These are phyloP conservation scores for Ornithoptera alexandrae DNA, from an alignment of 2,888 invertebrate genomes.

Conservation along the genomic window DNA sequence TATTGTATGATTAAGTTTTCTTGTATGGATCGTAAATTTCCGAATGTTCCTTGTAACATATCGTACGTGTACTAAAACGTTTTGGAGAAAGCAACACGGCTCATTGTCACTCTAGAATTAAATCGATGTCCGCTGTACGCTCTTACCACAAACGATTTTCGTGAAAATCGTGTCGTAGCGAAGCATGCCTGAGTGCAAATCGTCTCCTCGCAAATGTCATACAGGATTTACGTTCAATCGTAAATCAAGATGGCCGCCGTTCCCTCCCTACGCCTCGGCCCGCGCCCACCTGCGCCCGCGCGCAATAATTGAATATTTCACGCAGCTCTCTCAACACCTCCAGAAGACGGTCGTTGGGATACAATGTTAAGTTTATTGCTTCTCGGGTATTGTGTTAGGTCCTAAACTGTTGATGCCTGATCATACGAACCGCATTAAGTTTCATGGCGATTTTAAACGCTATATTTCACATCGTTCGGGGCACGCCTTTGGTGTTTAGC, in stretches of 20 bases:
- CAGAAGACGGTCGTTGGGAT: constrained; percentile 56
- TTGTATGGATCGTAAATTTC: background rate
- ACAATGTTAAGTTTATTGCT: constrained; percentile 76
- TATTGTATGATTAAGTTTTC: background rate
- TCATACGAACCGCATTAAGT: constrained; percentile 73
- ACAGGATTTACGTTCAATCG: constrained; percentile 73
- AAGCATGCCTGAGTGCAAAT: constrained; percentile 49
- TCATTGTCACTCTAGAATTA: constrained; percentile 1
- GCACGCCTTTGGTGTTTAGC: constrained; percentile 66
- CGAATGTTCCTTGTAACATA: background rate
- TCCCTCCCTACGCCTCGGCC: constrained; percentile 45
- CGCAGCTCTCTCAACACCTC: constrained; percentile 77
- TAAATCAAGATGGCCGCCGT: constrained; percentile 77
- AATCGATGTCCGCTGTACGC: constrained; percentile 6
- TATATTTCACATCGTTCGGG: constrained; percentile 74
- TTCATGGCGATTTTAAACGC: constrained; percentile 76
- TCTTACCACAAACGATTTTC: constrained; percentile 55
- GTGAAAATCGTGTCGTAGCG: constrained; percentile 62
- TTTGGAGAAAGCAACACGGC: constrained; percentile 9
- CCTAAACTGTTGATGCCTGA: constrained; percentile 78
- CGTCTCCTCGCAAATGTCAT: constrained; percentile 76
- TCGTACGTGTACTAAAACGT: background rate
- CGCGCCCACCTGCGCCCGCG: constrained; percentile 68
- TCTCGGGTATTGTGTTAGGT: constrained; percentile 72
- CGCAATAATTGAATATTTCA: constrained; percentile 79